Evolutionary conservation across 2,888 invertebrate species (phyloP).

Genomic region (Brenthis daphne): DNA sequence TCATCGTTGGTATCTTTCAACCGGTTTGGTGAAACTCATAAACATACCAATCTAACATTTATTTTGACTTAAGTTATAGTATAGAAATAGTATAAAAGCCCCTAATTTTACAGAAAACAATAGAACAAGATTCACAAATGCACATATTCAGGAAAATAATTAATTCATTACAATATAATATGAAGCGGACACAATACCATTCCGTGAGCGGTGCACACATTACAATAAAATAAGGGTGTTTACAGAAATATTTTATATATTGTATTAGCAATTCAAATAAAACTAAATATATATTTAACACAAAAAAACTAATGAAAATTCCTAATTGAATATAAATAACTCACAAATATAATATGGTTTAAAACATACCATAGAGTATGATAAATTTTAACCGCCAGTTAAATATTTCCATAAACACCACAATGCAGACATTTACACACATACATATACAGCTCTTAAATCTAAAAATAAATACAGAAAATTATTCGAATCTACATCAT

Average conservation of each 20-base stretch:
- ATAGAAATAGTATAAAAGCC: no score
- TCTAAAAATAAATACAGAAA: slow-evolving; percentile 65
- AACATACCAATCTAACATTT: no score
- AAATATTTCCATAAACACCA: background rate
- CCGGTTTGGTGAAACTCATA: no score
- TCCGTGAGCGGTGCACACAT: slow-evolving; percentile 23
- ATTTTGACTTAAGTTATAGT: no score
- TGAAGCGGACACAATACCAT: slow-evolving; percentile 10
- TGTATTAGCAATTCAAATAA: slow-evolving; percentile 27
- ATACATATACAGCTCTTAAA: slow-evolving; percentile 61
- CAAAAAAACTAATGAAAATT: no score
- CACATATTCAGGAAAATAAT: background rate
- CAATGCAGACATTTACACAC: slow-evolving; percentile 41
- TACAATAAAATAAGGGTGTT: background rate
- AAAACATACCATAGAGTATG: no score
- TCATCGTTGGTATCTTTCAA: background rate
- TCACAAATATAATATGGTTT: no score
- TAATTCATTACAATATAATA: background rate
- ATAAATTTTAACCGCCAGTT: no score
- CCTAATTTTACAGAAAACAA: background rate
- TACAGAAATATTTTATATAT: background rate
- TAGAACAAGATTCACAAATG: slow-evolving; percentile 1
- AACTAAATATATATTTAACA: slow-evolving; percentile 28
- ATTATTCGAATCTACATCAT: slow-evolving; percentile 45
- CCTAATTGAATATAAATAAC: no score